Base-by-base conservation (phyloP, 2,113 vertebrate genomes). In the Larimichthys polyactis region DNA sequence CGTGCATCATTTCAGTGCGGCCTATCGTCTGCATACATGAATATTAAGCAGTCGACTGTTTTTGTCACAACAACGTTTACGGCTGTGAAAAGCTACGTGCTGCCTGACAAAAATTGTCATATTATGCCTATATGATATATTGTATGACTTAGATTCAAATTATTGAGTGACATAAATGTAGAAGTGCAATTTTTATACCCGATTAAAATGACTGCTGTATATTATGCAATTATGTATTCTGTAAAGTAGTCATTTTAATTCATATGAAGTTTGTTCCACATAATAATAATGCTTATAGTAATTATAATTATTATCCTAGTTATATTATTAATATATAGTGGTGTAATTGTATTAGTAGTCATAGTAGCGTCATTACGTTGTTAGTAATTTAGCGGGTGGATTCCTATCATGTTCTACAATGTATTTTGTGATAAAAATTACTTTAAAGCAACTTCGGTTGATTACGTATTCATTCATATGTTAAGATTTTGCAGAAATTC, bases 171-270 rank as follows among this genome's bases (percentile, higher is more conserved):
- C 1, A 0, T 10, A 11, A 20, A 4, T 51, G 36, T 36, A 36
- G 36, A 40, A 40, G 36, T 7, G 36, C 0, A 20, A 9, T 11
- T 40, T 49, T 60, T 19, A 54, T 29, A 19, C 3, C 10, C 2
- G 40, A 64, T 48, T 36, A 48, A 60, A 79, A 70, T 71, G 11
- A 17, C 11, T 10, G 64, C 3, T 29, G 20, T 36, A 20, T 4
- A 65, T 22, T 78, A 57, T 10, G 3, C 40, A 14, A 20, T 59
- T 60, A 1, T 6, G 43, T 10, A 65, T 77, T 58, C 69, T 84
- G 7, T 40, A 46, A 9, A n/a, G 24, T 12, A 2, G 5, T 48
- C 3, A 60, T 27, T 54, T 74, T 4, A 70, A 22, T 44, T 51
- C 0, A 32, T 8, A 44, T 59, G 0, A 55, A 16, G 24, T 36